These are phyloP conservation scores for Calameuta pallipes DNA, from an alignment of 2,888 invertebrate genomes.

Conservation along the genomic window DNA sequence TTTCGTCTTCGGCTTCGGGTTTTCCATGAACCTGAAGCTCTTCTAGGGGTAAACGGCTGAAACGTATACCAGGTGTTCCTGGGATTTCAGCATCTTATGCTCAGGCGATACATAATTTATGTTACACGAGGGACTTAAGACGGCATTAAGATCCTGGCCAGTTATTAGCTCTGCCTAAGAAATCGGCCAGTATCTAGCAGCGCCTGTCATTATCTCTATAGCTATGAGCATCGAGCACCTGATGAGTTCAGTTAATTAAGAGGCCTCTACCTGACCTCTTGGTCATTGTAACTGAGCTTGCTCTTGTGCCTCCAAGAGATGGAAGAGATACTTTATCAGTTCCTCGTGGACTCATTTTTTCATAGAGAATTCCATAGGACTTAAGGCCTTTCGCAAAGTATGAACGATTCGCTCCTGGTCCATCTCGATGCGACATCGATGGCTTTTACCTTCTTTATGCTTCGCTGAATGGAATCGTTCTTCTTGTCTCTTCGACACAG, in stretches of 20 bases:
- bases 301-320: neutral
- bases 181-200: neutral
- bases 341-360: slow-evolving; percentile 22
- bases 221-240: neutral
- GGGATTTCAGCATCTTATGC: slow-evolving; percentile 64
- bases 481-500: neutral
- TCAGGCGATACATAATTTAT: slow-evolving; percentile 66
- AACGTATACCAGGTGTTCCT: slow-evolving; percentile 64
- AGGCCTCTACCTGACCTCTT: neutral
- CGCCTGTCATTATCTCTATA: neutral
- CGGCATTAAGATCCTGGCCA: slow-evolving; percentile 61
- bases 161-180: slow-evolving; percentile 1
- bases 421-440: slow-evolving; percentile 34
- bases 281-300: neutral
- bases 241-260: neutral
- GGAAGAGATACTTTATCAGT: slow-evolving; percentile 33
- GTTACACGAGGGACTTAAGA: slow-evolving; percentile 63
- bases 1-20: neutral
- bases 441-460: slow-evolving; percentile 55
- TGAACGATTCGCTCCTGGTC: slow-evolving; percentile 33
- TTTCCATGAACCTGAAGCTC: neutral
- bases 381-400: slow-evolving; percentile 32
- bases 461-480: slow-evolving; percentile 49
- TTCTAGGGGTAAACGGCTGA: slow-evolving; percentile 4
- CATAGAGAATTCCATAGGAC: slow-evolving; percentile 38